Base-by-base conservation (phyloP, 2,797 vertebrate genomes). In the Geotrypetes seraphini region DNA sequence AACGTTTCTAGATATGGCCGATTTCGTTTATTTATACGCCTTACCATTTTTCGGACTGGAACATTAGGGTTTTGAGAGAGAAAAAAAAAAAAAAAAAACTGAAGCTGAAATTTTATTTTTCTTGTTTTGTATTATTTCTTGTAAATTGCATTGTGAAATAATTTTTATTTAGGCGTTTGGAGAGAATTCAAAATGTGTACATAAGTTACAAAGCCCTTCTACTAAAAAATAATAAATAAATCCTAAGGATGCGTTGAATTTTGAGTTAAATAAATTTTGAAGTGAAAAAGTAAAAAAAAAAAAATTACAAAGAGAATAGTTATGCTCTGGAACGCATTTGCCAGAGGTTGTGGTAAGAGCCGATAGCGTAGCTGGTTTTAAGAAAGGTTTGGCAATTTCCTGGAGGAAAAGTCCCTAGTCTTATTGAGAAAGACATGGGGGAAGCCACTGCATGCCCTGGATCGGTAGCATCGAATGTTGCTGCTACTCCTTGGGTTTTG, bases 91-190 rank as follows among this genome's bases (percentile, higher is more conserved):
- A 62, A 77, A 63, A 85, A 83, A 83, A 73, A n/a, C 71, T 87
- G 83, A 84, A 74, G 77, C 71, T 73, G 76, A 69, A 76, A 71
- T 49, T 71, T 50, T 19, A 15, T 71, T 76, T 81, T 51, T 51
- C 79, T 75, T 73, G 75, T 85, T 71, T 75, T 86, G 82, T 87
- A 83, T 88, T 33, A 85, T 91, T 88, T 87, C 80, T 78, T 97
- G 91, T 97, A 95, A 88, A 93, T 71, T 61, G n/a, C 47, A 33
- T 88, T 91, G 89, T 95, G 86, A 86, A 81, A 83, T 85, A 78
- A 84, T 87, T 88, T 85, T 85, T 79, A 88, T 88, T 84, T 75
- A 79, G 81, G 66, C 56, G 25, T 66, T 71, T 67, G 55, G 54
- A 79, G 76, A 72, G 75, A 75, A 78, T 72, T 84, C 74, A 69